A percentile compares a stretch with the other conserved stretches of the same genome.
phyloP scores from a whole-genome alignment of 2,797 vertebrate species.

The Phalloptychus januarius region DNA sequence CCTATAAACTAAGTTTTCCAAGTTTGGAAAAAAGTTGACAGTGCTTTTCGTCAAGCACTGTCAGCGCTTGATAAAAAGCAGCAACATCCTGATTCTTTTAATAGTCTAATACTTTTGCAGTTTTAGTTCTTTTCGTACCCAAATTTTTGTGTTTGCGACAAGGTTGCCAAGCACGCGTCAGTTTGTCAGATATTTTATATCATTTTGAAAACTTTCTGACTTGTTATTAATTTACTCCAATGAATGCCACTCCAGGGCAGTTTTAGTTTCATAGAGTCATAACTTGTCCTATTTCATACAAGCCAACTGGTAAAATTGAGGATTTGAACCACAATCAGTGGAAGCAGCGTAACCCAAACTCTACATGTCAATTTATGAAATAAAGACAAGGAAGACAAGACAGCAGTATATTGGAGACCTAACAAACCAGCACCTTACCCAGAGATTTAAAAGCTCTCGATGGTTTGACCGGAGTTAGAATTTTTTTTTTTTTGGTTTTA shows the following conservation, averaged over 20 bases:
- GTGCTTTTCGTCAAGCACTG: too few relatives aligned
- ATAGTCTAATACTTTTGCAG: too few relatives aligned
- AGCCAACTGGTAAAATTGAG: not conserved
- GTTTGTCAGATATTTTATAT: not conserved
- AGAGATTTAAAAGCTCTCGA: not conserved
- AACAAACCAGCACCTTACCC: not conserved
- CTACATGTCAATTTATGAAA: not conserved
- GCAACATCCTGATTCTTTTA: not conserved
- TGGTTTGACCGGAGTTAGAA: not conserved
- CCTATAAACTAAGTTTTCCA: too few relatives aligned
- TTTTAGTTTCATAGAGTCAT: not conserved
- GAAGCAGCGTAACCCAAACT: not conserved
- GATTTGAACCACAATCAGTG: not conserved
- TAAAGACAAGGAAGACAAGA: not conserved
- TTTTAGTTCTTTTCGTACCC: not conserved
- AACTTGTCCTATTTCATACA: not conserved
- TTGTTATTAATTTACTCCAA: not conserved
- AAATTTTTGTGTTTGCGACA: not conserved
- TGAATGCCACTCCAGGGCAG: not conserved
- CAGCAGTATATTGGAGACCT: not conserved
- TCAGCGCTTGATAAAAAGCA: not conserved
- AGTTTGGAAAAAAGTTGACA: too few relatives aligned
- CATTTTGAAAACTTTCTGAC: not conserved
- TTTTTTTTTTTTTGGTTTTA: not conserved
- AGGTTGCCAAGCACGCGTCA: not conserved